phyloP scores from a whole-genome alignment of 2,113 vertebrate species.

The Spilogale gracilis region DNA sequence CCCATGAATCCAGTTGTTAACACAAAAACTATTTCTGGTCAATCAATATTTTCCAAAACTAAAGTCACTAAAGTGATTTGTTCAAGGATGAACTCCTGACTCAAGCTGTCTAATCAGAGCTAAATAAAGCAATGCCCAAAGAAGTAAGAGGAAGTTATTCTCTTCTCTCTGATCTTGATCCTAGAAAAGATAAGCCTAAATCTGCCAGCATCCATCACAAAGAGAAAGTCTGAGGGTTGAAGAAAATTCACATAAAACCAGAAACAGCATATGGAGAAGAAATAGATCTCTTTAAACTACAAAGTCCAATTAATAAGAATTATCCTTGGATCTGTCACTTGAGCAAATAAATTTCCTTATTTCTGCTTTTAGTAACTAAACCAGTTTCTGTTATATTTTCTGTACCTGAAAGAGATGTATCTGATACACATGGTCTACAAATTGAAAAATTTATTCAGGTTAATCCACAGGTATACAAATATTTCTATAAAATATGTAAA shows the following conservation, averaged over 20 bases:
- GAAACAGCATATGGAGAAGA: not conserved
- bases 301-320: not conserved
- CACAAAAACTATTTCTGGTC: not conserved
- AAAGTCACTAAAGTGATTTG: not conserved
- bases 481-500: not conserved
- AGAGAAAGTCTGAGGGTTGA: not conserved
- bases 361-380: not conserved
- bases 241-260: not conserved
- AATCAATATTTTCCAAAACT: not conserved
- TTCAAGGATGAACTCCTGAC: not conserved
- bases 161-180: not conserved
- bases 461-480: not conserved
- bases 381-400: not conserved
- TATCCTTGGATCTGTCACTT: not conserved
- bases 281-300: not conserved
- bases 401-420: conserved; percentile 31
- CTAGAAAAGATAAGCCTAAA: not conserved
- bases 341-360: conserved; percentile 26
- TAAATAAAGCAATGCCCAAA: not conserved
- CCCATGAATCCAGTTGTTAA: not conserved
- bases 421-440: not conserved
- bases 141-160: not conserved
- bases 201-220: not conserved
- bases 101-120: not conserved
- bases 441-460: conserved; percentile 1